Percentiles rank a stretch among this genome's conserved stretches.
These are phyloP conservation scores for Odontocerum albicorne DNA, from an alignment of 2,888 invertebrate species.

Conservation along the genomic window DNA sequence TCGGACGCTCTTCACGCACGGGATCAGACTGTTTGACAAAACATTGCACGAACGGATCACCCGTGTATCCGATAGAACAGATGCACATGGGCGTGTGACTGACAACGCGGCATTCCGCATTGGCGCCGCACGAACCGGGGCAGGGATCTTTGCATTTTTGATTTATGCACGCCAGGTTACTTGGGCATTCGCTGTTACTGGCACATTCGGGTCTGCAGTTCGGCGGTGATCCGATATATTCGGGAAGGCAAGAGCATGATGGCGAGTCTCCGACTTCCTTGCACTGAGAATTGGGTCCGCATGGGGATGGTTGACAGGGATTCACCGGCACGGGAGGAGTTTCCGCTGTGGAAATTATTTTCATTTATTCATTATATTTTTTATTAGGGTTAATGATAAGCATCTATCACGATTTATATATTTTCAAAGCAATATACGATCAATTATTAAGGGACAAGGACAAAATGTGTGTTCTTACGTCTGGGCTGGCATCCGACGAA, in stretches of 20 bases:
- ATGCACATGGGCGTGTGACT: slow-evolving; percentile 80
- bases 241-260: slow-evolving; percentile 75
- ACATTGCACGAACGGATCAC: slow-evolving; percentile 76
- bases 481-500: slow-evolving; percentile 66
- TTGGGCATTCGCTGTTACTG: slow-evolving; percentile 74
- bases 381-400: slow-evolving; percentile 22
- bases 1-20: slow-evolving; percentile 39
- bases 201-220: slow-evolving; percentile 78
- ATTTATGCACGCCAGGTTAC: slow-evolving; percentile 75
- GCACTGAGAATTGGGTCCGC: slow-evolving; percentile 77
- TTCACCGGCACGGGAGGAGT: slow-evolving; percentile 46
- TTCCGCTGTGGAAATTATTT: too few species aligned
- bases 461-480: slow-evolving; percentile 43
- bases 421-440: slow-evolving; percentile 1
- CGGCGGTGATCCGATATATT: slow-evolving; percentile 74
- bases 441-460: neutral
- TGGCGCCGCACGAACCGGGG: slow-evolving; percentile 73
- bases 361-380: too few species aligned
- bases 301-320: slow-evolving; percentile 65
- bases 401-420: slow-evolving; percentile 18
- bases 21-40: slow-evolving; percentile 40
- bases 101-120: slow-evolving; percentile 70
- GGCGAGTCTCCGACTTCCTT: slow-evolving; percentile 69
- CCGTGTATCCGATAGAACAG: slow-evolving; percentile 67
- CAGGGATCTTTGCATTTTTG: slow-evolving; percentile 81